phyloP scores from a whole-genome alignment of 2,888 invertebrate genomes.

The Pegoplata infirma region DNA sequence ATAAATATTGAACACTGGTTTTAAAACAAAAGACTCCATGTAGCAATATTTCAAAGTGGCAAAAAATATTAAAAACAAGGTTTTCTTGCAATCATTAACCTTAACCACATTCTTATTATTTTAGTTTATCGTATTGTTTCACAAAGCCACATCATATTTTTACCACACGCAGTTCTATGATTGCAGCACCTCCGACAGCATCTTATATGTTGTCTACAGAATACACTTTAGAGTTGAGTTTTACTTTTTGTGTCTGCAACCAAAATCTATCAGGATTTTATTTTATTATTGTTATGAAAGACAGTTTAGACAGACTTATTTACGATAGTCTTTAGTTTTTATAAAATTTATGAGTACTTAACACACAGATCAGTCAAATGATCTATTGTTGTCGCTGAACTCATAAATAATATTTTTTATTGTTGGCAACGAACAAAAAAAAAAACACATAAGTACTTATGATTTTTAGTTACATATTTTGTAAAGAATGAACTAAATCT shows the following conservation, averaged over 20 bases:
- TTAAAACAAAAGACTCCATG: conserved; percentile 15
- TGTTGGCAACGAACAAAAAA: too few relatives aligned
- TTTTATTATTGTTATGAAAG: conserved; percentile 27
- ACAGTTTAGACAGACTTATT: conserved; percentile 56
- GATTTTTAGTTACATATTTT: too few relatives aligned
- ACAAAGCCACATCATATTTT: not conserved
- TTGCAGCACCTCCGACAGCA: not conserved
- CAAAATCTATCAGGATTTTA: conserved; percentile 7
- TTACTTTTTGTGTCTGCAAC: not conserved
- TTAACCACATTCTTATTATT: conserved; percentile 37
- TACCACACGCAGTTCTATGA: not conserved
- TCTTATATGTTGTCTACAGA: not conserved
- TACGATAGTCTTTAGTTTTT: conserved; percentile 45
- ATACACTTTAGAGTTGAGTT: not conserved
- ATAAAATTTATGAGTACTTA: conserved; percentile 53
- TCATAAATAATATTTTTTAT: conserved; percentile 50
- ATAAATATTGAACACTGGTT: not conserved
- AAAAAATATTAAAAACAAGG: conserved; percentile 23
- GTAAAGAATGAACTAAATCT: too few relatives aligned
- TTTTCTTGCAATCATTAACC: conserved; percentile 16
- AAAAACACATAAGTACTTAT: not conserved
- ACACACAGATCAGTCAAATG: conserved; percentile 20
- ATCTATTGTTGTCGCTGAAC: conserved; percentile 1
- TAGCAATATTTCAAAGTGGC: conserved; percentile 47
- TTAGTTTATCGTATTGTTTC: not conserved